phyloP scores from a whole-genome alignment of 2,888 invertebrate genomes.

The Autographa pulchrina region DNA sequence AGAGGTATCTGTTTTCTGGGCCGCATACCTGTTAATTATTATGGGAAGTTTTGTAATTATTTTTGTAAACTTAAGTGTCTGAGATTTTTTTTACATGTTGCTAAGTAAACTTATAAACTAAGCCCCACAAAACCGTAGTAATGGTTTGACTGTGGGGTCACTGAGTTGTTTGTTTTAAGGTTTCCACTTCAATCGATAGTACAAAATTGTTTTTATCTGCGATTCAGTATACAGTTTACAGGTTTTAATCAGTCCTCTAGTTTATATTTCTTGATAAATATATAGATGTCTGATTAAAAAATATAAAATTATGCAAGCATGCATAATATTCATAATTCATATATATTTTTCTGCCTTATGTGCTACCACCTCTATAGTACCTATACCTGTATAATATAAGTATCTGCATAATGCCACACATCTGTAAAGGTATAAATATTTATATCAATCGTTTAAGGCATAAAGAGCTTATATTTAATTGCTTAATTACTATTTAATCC shows the following conservation, averaged over 20 bases:
- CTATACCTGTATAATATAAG: not conserved
- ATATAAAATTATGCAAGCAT: not conserved
- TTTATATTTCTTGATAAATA: not conserved
- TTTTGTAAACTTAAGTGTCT: too few relatives aligned
- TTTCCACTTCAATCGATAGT: too few relatives aligned
- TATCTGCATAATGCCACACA: not conserved
- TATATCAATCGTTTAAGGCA: slow-evolving; percentile 10
- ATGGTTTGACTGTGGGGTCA: too few relatives aligned
- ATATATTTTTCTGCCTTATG: not conserved
- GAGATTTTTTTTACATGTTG: too few relatives aligned
- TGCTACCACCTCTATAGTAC: too few relatives aligned
- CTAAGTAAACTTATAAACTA: too few relatives aligned
- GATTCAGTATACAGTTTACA: not conserved
- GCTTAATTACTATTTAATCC: slow-evolving; percentile 15
- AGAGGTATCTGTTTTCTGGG: too few relatives aligned
- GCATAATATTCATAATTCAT: not conserved
- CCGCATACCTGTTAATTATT: too few relatives aligned
- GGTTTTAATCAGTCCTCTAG: not conserved
- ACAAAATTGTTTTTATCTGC: not conserved
- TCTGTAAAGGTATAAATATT: slow-evolving; percentile 5
- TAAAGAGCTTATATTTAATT: slow-evolving; percentile 6
- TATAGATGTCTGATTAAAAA: too few relatives aligned
- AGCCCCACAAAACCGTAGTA: too few relatives aligned
- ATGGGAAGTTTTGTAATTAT: too few relatives aligned
- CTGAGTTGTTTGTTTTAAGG: too few relatives aligned